Base-by-base conservation (phyloP, 2,113 vertebrate genomes). In the Psittacara wagleri region DNA sequence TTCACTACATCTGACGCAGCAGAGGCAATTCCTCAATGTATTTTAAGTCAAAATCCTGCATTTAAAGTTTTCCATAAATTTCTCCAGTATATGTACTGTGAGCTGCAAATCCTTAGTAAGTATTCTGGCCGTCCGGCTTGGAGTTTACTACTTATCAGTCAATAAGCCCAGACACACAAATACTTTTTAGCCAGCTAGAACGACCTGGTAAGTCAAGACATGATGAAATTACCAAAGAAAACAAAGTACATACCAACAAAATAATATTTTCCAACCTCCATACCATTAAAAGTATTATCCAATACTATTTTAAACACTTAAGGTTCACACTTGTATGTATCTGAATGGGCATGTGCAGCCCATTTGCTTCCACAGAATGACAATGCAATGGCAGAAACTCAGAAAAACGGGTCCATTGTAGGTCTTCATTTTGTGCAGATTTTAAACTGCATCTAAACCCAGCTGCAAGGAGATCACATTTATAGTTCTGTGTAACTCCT, bases 361-460 rank as follows among this genome's bases (percentile, higher is more conserved):
- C 24, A 7, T 19, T n/a, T 4, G 0, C 29, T 81, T 57, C 25
- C 7, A 13, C 0, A 33, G 33, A 61, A 22, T 46, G 55, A 35
- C 1, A 48, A 72, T 6, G 17, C 37, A 75, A 37, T 6, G 7
- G 70, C 3, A 17, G 3, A 74, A 80, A 87, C 39, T 76, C 27
- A 43, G 28, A 72, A 57, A 81, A 61, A 51, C 5, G 1, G 10
- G 70, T 22, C 62, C 75, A 90, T 90, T 57, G 29, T 11, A 39
- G 29, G 27, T 39, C 44, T 79, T 76, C 3, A 1, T 72, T 77
- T 68, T 51, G 57, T 25, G 64, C 63, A 70, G 23, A 41, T 67
- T 91, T 85, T 43, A 63, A 70, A 44, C 35, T 41, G 8, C 33
- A 57, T 68, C 68, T 86, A 69, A 76, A 46, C 16, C 20, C 18